A percentile compares a stretch with the other conserved stretches of the same genome.
phyloP scores from a whole-genome alignment of 2,888 invertebrate species.

The Drosophila neotestacea region DNA sequence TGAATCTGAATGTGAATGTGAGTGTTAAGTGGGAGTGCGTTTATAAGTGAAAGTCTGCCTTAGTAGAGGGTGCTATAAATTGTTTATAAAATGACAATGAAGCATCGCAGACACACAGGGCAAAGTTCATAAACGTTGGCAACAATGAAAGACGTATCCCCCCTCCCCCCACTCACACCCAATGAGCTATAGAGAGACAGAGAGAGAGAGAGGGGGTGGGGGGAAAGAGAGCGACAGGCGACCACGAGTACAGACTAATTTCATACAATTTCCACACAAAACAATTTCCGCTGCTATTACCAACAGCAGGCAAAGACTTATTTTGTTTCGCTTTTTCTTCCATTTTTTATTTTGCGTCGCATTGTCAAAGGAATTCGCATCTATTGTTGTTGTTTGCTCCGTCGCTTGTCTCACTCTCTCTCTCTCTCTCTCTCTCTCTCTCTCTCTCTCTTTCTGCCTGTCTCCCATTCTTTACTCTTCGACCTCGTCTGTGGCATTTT shows the following conservation, averaged over 20 bases:
- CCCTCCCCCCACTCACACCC: not conserved
- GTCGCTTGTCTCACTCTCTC: not conserved
- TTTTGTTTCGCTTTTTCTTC: conserved; percentile 2
- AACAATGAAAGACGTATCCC: conserved; percentile 30
- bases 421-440: not conserved
- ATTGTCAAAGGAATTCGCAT: conserved; percentile 26
- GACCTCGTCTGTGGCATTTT: conserved; percentile 6
- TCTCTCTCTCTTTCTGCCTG: not conserved
- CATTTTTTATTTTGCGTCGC: conserved; percentile 10
- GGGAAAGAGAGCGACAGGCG: not conserved
- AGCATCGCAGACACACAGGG: conserved; percentile 12
- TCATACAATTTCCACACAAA: conserved; percentile 64
- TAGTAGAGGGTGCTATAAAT: conserved; percentile 35
- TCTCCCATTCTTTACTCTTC: too few relatives aligned
- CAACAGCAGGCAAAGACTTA: conserved; percentile 18
- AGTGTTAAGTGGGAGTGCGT: conserved; percentile 22
- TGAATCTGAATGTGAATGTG: conserved; percentile 40
- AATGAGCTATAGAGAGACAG: not conserved
- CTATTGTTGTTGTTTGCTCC: conserved; percentile 4
- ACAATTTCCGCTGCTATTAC: conserved; percentile 60
- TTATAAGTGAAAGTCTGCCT: conserved; percentile 10
- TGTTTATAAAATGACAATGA: conserved; percentile 58
- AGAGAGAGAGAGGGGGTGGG: not conserved
- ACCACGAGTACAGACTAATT: conserved; percentile 45
- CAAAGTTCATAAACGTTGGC: conserved; percentile 29